Base-by-base conservation (phyloP, 2,888 invertebrate species). In the Limenitis camilla region DNA sequence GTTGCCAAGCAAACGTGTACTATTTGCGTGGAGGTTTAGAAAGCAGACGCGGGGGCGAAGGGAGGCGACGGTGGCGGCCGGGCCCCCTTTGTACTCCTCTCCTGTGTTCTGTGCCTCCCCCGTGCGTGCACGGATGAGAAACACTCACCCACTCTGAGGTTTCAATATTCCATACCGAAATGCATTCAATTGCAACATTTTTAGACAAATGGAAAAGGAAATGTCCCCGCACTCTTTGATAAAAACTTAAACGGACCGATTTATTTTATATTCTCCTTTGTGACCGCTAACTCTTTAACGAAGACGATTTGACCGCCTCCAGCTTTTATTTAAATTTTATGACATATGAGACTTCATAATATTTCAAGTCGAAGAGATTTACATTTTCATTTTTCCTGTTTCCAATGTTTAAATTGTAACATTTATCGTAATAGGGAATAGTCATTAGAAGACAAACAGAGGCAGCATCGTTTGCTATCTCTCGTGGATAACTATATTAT, bases 21-120 rank as follows among this genome's bases (percentile, higher is more conserved):
- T 85, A 81, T 87, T 86, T 87, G 84, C 80, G 80, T 77, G 83
- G 81, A 84, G 86, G 84, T 84, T 86, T 85, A 84, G 85, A 79
- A 85, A 79, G 77, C 78, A 70, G 81, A 79, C 66, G 73, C 69
- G 71, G 69, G 67, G 60, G 68, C 65, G 70, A 59, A 61, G 60
- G 61, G 62, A 50, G 63, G 71, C 65, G 68, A 66, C 67, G 63
- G 67, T 60, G 65, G 67, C 67, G 66, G 65, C 66, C 61, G 58
- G 55, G 57, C 60, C 60, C 64, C 60, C 50, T 44, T 39, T 44
- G 50, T 44, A 44, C 50, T 35, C 50, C 44, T 36, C 29, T 35
- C 35, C 36, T 36, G 29, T 44, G 45, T 58, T 49, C 42, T 58
- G 60, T 55, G 58, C 60, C 65, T 63, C 68, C 76, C 74, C 74